Base-by-base conservation (phyloP, 2,113 vertebrate genomes). In the Gallinago undulata region DNA sequence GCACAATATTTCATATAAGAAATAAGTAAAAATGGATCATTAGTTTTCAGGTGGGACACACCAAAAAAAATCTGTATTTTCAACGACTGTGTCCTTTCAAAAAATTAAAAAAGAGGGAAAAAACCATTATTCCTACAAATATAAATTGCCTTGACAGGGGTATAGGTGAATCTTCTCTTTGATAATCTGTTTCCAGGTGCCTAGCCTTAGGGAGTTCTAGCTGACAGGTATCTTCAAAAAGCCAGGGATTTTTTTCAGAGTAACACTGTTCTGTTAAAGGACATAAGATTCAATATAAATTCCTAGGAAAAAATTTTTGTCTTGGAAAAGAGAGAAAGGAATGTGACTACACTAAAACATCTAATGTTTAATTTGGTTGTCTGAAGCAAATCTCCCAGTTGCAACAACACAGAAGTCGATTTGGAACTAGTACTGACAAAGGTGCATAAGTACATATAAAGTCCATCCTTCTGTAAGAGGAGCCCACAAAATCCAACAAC, bases 391-490 rank as follows among this genome's bases (percentile, higher is more conserved):
- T 55, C 41, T 22, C 56, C 17, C 19, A 60, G 60, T 51, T 82
- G 9, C 11, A 62, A 43, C 17, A 77, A 53, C 23, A 66, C 5
- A n/a, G 19, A 55, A 39, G 35, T 39, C 2, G 1, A 7, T 59
- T 35, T 43, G 45, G 23, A 89, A 35, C 37, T 28, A 43, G 24
- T 41, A 67, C 47, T 56, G 59, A 62, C 23, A 37, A 19, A 55
- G 74, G 10, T 89, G 33, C 2, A 0, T 30, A 22, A 3, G 3
- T 31, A 51, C 0, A 0, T 19, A 80, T 25, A 7, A 74, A 62
- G 14, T 64, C n/a, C 25, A 7, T 39, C 59, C 23, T 48, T 53
- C 30, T 43, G 3, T 48, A 43, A 43, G 6, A 72, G 27, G 6
- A 48, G 14, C 18, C 41, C 28, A 56, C 22, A 76, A 67, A 89